Evolutionary conservation across 2,888 invertebrate species (phyloP), one percentile per base, ranked within the genome.

Genomic region (Uropetala carovei): DNA sequence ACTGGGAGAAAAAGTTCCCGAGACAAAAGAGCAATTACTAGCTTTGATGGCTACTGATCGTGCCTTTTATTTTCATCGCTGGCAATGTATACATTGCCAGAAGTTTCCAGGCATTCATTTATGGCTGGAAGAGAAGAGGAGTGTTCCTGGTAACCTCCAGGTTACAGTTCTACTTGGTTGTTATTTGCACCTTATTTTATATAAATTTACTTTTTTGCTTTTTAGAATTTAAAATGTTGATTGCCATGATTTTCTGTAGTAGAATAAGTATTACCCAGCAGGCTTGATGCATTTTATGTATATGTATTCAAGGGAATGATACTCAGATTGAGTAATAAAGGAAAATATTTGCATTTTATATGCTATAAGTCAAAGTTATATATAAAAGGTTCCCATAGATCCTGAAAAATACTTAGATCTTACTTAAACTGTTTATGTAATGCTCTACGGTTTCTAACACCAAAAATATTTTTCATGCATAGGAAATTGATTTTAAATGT

Each of bases 81-180:
- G 96, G 94, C 95, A 96, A 10, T 97, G 97, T 94, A 95, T 96
- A 5, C 97, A 97, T 94, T 97, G 97, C 94, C 97, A 97, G 94
- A 96, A 96, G 94, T 97, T 97, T 94, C 97, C 97, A 14, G 97
- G 97, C 0, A 95, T 97, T 16, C 97, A 97, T 93, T 95, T 96
- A 5, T 97, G 97, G 97, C 94, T 96, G 93, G 89, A 89, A 13
- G 89, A 89, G 30, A 89, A 43, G 64, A 64, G 43, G n/a, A 43
- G 89, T 22, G 43, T n/a, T 30, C 89, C 89, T 0, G 94, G 95
- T 81, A 95, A 95, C 0, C 93, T 96, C 11, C 96, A 96, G 96
- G 96, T 96, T 60, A 43, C 43, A 43, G 43, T 43, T 43, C 43
- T 43, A 43, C 43, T 43, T 43, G 43, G 43, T 43, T 43, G 43